Evolutionary conservation across 2,797 vertebrate genomes (phyloP), one percentile per base, ranked within the genome.

Genomic region (Menidia menidia): DNA sequence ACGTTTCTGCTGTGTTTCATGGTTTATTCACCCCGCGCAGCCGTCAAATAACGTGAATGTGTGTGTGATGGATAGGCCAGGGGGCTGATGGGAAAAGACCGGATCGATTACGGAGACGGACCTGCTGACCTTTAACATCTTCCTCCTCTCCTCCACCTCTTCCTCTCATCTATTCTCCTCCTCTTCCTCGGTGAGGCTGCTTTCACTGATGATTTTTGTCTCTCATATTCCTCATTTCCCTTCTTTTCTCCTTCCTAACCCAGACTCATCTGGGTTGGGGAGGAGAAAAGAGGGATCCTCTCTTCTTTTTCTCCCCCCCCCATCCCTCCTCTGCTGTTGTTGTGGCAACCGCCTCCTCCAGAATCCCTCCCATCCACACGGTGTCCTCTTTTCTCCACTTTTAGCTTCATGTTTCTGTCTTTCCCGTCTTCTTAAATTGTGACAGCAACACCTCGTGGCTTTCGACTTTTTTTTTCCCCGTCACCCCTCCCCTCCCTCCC

Each of bases 61-160:
- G 45, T 50, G 57, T 33, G 64, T 57, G 77, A 84, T 72, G 51
- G 80, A 66, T 73, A 56, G 74, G 62, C 62, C 77, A 73, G 68
- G 53, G 78, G 80, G 66, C 78, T 90, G 83, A 90, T 80, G 84
- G 77, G 83, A 88, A 91, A 89, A 91, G 85, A 92, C 83, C 77
- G 86, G 81, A 91, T 89, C 88, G 91, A 93, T 92, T 92, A 87
- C 75, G 89, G 62, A 80, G 87, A 89, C 71, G 73, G 71, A 80
- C 70, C 75, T 73, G 64, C 74, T 90, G 91, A 92, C 92, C 90
- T 92, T 91, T 91, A 77, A 44, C 82, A 72, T 42, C 60, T 70
- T 53, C 41, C 45, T 45, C 53, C 44, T 60, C 35, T 58, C 58
- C 7, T 0, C 60, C 32, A 60, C 73, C 78, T 54, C 25, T 73